Percentiles rank a stretch among this genome's conserved stretches.
Conservation (phyloP, 2,113 vertebrate genomes). For the Eurystomus gularis region DNA sequence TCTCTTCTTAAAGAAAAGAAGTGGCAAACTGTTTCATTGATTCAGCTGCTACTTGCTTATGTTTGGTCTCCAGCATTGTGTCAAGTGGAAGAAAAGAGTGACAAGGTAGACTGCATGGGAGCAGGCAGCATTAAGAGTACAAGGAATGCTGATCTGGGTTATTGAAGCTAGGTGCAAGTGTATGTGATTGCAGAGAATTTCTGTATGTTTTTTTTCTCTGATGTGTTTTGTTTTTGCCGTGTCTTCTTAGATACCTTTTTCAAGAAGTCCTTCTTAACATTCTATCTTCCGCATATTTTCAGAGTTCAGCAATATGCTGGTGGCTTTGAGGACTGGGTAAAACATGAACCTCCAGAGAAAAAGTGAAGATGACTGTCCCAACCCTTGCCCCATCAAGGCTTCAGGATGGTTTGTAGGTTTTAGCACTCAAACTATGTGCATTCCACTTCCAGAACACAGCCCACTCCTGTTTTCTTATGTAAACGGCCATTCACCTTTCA, state of each 20-base stretch:
- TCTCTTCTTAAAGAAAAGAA: background rate
- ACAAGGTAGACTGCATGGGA: background rate
- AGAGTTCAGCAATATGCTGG: slow-evolving; percentile 87
- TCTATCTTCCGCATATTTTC: slow-evolving; percentile 45
- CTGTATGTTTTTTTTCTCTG: fast-evolving
- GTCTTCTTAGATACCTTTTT: background rate
- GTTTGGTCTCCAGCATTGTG: background rate
- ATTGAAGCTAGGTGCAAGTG: background rate
- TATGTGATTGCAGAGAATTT: background rate
- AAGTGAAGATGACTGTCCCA: slow-evolving; percentile 32
- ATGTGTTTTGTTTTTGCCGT: background rate
- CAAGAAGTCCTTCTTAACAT: background rate
- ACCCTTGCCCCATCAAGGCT: background rate
- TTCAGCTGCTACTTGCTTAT: background rate
- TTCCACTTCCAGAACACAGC: background rate
- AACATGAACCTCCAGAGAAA: slow-evolving; percentile 76
- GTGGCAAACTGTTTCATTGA: background rate
- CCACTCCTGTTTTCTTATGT: background rate
- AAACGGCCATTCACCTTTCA: background rate
- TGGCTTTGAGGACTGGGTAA: slow-evolving; percentile 90
- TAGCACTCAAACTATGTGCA: fast-evolving
- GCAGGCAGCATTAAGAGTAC: background rate
- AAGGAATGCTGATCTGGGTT: background rate
- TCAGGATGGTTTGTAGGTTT: background rate
- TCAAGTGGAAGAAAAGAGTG: background rate